A percentile compares a stretch with the other conserved stretches of the same genome.
These are phyloP conservation scores for Microcebus lehilahytsara DNA, from an alignment of 2,113 vertebrate species.

Conservation along the genomic window DNA sequence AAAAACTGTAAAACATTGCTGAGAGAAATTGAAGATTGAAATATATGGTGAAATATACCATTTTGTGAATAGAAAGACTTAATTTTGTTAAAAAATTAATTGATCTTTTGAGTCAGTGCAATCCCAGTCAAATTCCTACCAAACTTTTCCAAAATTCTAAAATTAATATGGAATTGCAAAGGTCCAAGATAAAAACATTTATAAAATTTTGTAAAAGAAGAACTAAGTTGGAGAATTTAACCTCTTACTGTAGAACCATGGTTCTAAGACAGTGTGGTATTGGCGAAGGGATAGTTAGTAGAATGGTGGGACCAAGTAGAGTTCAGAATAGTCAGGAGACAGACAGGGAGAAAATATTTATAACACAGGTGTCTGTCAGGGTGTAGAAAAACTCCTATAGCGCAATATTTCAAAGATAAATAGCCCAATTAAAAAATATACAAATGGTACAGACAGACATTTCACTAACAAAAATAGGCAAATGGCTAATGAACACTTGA, in stretches of 20 bases:
- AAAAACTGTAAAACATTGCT: not conserved
- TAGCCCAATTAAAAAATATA: not conserved
- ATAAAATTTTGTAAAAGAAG: not conserved
- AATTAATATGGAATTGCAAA: not conserved
- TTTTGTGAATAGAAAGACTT: not conserved
- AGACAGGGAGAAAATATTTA: accelerated
- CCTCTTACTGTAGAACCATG: too few species aligned
- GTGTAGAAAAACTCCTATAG: not conserved
- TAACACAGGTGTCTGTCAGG: not conserved
- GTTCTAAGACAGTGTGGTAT: not conserved
- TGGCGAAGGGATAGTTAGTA: not conserved
- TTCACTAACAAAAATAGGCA: not conserved
- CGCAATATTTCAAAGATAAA: not conserved
- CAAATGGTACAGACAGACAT: not conserved
- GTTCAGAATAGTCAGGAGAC: not conserved
- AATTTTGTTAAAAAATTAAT: not conserved
- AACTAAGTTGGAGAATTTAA: not conserved
- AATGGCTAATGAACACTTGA: not conserved
- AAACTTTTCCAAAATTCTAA: not conserved
- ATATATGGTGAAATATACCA: not conserved
- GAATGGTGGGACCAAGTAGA: too few species aligned
- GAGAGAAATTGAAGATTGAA: not conserved
- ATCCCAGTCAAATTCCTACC: not conserved
- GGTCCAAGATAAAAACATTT: not conserved
- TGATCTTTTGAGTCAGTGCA: not conserved